Base-by-base conservation (phyloP, 1,140 invertebrate species). In the Drosophila cardini region DNA sequence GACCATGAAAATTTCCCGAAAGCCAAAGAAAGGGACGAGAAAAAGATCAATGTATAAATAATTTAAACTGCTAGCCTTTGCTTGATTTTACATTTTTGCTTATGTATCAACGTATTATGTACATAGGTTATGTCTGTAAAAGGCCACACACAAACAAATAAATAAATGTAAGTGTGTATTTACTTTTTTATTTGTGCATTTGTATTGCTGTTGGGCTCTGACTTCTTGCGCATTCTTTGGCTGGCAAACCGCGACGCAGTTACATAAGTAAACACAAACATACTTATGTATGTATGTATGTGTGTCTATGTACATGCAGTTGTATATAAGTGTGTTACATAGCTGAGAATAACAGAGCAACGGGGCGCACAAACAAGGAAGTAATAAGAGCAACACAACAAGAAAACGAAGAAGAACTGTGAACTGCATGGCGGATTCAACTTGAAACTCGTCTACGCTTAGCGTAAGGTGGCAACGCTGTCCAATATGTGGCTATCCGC, bases 381-480 rank as follows among this genome's bases (percentile, higher is more conserved):
- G 76, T 78, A 73, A 63, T 62, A 56, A 61, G 50, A 60, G 38
- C 62, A 64, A 18, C 30, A 60, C 21, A 26, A 5, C 21, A 26
- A 26, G 21, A 57, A 48, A 60, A 21, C 42, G 30, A 61, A 61
- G 16, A 61, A 21, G 48, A 63, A 52, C 48, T 52, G 26, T 52
- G 40, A 58, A 70, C 16, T 63, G 50, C 45, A 71, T 50, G 38
- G 57, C 34, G n/a, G n/a, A 72, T 64, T 57, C 60, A 62, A 72
- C 43, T 72, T 77, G 71, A 74, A 77, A 77, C 75, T 70, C 74
- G 75, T 74, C 75, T 77, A 69, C 45, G 38, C 43, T 57, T 46
- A 43, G 45, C 43, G 16, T 26, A 63, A 62, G 65, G 48, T 68
- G 65, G 61, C 60, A 70, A 75, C 72, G 43, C 55, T 72, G 43